These are phyloP conservation scores for Blastobasis adustella DNA, from an alignment of 2,888 invertebrate genomes.

Conservation along the genomic window DNA sequence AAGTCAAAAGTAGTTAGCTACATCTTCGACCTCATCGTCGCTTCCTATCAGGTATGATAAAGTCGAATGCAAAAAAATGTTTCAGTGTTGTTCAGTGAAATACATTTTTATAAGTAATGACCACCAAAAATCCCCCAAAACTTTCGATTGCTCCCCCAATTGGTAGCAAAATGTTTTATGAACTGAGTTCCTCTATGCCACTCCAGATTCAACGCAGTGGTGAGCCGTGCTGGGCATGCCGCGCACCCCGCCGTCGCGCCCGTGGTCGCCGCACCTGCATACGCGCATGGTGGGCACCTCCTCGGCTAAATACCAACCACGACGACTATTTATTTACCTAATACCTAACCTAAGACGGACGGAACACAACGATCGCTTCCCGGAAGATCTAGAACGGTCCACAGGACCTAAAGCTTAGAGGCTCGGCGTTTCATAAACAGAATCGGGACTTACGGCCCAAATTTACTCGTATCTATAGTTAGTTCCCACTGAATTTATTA, in stretches of 20 bases:
- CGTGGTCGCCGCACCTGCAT: constrained; percentile 49
- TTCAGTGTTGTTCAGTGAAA: too few relatives aligned
- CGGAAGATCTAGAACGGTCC: constrained; percentile 25
- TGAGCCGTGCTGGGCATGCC: constrained; percentile 73
- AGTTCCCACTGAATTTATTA: constrained; percentile 16
- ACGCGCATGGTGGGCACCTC: constrained; percentile 51
- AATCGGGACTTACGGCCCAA: constrained; percentile 57
- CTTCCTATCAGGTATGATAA: too few relatives aligned
- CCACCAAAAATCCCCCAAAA: too few relatives aligned
- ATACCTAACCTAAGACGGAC: constrained; percentile 56
- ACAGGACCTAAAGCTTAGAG: constrained; percentile 18
- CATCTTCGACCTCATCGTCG: too few relatives aligned
- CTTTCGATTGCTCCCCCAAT: too few relatives aligned
- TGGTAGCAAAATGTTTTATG: too few relatives aligned
- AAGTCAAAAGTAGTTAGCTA: too few relatives aligned
- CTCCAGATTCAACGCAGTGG: constrained; percentile 75
- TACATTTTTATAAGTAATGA: too few relatives aligned
- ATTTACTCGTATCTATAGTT: constrained; percentile 20
- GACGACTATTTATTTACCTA: constrained; percentile 54
- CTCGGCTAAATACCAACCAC: constrained; percentile 38
- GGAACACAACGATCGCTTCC: constrained; percentile 44
- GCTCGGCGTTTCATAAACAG: constrained; percentile 63
- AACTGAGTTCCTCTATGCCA: neutral
- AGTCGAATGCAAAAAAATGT: too few relatives aligned
- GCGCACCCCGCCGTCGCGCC: constrained; percentile 63